Evolutionary conservation across 2,888 invertebrate species (phyloP).

Genomic region (Lochmaea capreae): DNA sequence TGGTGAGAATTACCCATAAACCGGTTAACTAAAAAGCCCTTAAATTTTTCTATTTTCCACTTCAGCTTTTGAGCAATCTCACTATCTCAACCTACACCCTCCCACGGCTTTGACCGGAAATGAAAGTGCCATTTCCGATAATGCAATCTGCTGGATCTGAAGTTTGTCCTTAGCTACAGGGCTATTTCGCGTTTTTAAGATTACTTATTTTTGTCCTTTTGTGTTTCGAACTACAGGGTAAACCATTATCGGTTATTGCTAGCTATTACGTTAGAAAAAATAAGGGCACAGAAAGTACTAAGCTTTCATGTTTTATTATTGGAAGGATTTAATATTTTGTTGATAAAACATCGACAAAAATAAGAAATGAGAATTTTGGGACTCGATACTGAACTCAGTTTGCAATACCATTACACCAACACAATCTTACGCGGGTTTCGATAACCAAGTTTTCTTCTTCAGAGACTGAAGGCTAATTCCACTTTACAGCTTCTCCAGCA

Average conservation of each 20-base stretch:
- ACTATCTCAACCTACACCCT: conserved; percentile 22
- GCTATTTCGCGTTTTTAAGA: conserved; percentile 1
- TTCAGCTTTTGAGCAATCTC: conserved; percentile 17
- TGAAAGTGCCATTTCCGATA: conserved; percentile 24
- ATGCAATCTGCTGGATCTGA: conserved; percentile 14
- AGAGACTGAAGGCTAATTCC: too few relatives aligned
- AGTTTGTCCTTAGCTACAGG: conserved; percentile 20
- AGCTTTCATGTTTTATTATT: too few relatives aligned
- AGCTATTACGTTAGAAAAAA: conserved; percentile 36
- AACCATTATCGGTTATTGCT: background rate
- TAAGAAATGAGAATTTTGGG: too few relatives aligned
- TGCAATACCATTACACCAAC: too few relatives aligned
- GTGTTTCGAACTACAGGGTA: conserved; percentile 1
- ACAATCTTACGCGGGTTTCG: too few relatives aligned
- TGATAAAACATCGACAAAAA: too few relatives aligned
- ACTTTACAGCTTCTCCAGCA: too few relatives aligned
- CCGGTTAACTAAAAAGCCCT: background rate
- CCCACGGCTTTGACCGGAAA: conserved; percentile 21
- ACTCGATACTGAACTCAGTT: too few relatives aligned
- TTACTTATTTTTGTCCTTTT: conserved; percentile 4
- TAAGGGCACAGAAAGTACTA: background rate
- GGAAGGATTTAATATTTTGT: too few relatives aligned
- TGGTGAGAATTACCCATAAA: too few relatives aligned
- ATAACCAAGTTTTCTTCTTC: too few relatives aligned
- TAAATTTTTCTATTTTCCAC: conserved; percentile 13